Evolutionary conservation across 2,888 invertebrate genomes (phyloP), one percentile per base, ranked within the genome.

Genomic region (Apamea sordens): DNA sequence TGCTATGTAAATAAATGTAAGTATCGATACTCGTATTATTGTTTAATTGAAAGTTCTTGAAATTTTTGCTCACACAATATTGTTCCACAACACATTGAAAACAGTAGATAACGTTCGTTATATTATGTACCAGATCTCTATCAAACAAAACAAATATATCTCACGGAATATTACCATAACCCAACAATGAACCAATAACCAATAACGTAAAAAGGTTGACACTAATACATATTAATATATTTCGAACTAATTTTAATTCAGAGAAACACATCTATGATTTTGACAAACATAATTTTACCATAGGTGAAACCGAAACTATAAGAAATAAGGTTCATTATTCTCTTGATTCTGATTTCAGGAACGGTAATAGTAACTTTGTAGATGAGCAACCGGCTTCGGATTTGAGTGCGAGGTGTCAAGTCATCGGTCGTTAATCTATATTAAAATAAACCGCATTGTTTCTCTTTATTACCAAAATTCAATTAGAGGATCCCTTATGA

Each of bases 391-490:
- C 83, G 86, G 89, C 88, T 85, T 84, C 61, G 64, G 85, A 93
- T 93, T 92, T 93, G 91, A 88, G 92, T 88, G 87, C 89, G 86
- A 91, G 95, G 94, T 95, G 96, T 96, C 96, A 95, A 96, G 96
- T 96, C 96, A 96, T 96, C 90, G 93, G 92, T 94, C 93, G 94
- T 95, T 96, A 96, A 96, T 97, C 94, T 96, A 96, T 96, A 96
- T 96, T 96, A 94, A 96, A 97, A 97, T 96, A 94, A 94, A 94
- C 90, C 91, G 93, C 95, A 95, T 96, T 97, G 96, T 97, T 96
- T 96, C 92, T 93, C 90, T 92, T 93, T 92, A 93, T 92, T 93
- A 93, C 92, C 83, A 91, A 94, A 94, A 94, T 93, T 95, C 92
- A 95, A 95, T 95, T 94, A 94, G 76, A 83, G 89, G 76, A 83